Conservation (phyloP, 2,888 invertebrate species). For the Petrolisthes manimaculis region DNA sequence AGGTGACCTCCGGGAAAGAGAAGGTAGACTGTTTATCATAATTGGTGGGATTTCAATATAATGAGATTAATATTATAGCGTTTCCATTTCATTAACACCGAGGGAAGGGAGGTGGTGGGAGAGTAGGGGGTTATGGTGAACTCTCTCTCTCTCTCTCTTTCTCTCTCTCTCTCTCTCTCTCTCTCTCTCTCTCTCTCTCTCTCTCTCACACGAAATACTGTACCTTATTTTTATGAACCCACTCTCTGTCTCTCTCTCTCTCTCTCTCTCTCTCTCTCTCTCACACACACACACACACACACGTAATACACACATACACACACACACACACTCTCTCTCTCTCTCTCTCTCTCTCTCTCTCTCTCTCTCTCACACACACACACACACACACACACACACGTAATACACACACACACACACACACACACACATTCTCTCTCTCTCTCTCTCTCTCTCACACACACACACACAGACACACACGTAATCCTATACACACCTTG, state of each 20-base stretch:
- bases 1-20: no score
- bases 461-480: background rate
- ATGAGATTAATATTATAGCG: no score
- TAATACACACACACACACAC: background rate
- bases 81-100: no score
- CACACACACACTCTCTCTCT: background rate
- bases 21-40: no score
- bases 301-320: background rate
- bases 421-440: background rate
- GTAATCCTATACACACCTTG: slow-evolving; percentile 36
- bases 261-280: background rate
- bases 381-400: background rate
- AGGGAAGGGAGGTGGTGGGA: background rate
- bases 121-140: no score
- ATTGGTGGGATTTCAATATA: no score
- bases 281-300: background rate
- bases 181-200: background rate
- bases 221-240: no score
- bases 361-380: background rate
- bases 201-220: background rate
- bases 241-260: no score
- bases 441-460: background rate
- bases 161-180: no score
- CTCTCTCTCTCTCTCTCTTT: no score
- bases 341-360: no score